Conservation (phyloP, 2,797 vertebrate genomes). For the Squalus acanthias region DNA sequence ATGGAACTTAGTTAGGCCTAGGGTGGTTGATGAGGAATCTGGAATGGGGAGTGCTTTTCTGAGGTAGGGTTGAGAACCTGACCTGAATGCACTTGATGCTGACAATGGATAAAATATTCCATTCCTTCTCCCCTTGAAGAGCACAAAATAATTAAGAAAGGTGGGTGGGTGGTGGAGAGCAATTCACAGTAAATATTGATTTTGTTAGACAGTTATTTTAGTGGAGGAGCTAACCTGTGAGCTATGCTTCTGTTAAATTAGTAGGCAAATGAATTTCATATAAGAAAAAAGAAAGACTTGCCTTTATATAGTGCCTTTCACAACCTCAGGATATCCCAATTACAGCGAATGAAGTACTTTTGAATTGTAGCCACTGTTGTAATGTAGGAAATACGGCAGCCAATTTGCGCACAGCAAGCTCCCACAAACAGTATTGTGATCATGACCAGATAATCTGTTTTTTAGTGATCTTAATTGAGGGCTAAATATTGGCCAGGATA, state of each 20-base stretch:
- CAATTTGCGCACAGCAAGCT: background rate
- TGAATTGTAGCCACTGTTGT: background rate
- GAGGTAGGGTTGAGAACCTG: background rate
- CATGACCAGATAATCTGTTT: background rate
- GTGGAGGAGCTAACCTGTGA: background rate
- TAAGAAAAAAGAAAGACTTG: too few relatives aligned
- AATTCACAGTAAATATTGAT: background rate
- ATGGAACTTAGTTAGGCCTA: background rate
- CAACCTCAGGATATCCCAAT: too few relatives aligned
- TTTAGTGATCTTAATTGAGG: background rate
- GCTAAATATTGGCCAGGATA: background rate
- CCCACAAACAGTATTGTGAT: background rate
- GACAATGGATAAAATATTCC: background rate
- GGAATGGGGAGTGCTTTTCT: background rate
- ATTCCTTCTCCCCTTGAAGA: background rate
- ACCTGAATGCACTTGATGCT: background rate
- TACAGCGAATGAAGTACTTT: background rate
- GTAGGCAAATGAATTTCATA: background rate
- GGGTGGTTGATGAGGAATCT: background rate
- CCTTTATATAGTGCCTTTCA: too few relatives aligned
- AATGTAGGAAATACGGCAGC: background rate
- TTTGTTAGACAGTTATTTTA: background rate
- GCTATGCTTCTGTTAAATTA: background rate
- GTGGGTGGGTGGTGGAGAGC: background rate
- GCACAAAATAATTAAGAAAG: too few relatives aligned